Conservation (phyloP, 2,888 invertebrate genomes). For the Drosophila helvetica region DNA sequence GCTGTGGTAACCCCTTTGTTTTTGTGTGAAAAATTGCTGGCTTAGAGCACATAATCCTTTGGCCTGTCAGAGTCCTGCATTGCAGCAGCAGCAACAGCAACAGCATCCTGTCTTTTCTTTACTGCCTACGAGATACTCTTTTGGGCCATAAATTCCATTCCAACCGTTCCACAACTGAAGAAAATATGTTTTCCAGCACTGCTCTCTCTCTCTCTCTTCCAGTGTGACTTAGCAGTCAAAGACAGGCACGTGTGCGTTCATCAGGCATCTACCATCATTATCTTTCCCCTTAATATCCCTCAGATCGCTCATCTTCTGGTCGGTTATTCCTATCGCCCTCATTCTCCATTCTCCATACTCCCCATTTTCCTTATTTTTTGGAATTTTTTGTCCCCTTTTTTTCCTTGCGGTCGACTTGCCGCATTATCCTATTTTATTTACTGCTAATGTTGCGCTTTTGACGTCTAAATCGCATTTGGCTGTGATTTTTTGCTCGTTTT, state of each 20-base stretch:
- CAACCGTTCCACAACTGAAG: too few species aligned
- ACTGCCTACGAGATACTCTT: constrained; percentile 6
- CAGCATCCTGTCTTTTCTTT: constrained; percentile 1
- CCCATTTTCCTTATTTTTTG: not conserved
- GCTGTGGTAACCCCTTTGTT: constrained; percentile 19
- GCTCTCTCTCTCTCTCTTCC: not conserved
- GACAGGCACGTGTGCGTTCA: not conserved
- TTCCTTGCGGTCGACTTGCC: constrained; percentile 71
- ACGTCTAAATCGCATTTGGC: constrained; percentile 74
- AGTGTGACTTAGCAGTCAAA: not conserved
- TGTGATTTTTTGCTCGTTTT: constrained; percentile 61
- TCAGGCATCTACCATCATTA: not conserved
- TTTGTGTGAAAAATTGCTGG: constrained; percentile 63
- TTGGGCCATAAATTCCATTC: not conserved
- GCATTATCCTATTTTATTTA: constrained; percentile 78
- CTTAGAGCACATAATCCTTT: constrained; percentile 65
- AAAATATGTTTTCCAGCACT: too few species aligned
- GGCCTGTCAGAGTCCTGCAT: constrained; percentile 39
- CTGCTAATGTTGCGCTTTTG: constrained; percentile 79
- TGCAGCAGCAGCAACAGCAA: constrained; percentile 45
- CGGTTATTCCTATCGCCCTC: not conserved
- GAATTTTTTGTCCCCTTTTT: constrained; percentile 3
- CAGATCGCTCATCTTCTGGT: constrained; percentile 3
- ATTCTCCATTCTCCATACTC: not conserved
- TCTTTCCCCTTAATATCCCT: not conserved